A percentile compares a stretch with the other conserved stretches of the same genome.
Evolutionary conservation across 2,888 invertebrate genomes (phyloP).

Genomic region (Hypena proboscidalis): DNA sequence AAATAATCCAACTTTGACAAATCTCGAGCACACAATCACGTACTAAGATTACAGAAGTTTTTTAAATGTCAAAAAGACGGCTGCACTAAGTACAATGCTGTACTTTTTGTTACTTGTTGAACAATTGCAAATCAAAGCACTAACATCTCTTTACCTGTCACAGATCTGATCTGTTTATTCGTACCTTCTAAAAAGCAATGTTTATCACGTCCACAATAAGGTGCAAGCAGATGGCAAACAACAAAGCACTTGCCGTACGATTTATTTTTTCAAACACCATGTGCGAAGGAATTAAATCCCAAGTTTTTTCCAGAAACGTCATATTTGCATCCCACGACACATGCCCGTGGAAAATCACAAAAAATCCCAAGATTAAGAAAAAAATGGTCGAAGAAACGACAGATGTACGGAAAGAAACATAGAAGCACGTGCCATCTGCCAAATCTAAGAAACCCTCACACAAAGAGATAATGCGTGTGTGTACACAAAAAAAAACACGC

Average conservation of each 20-base stretch:
- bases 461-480: slow-evolving; percentile 55
- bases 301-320: slow-evolving; percentile 58
- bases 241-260: slow-evolving; percentile 77
- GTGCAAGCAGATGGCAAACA: slow-evolving; percentile 70
- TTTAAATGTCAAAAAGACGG: not conserved
- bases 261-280: slow-evolving; percentile 78
- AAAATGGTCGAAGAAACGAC: slow-evolving; percentile 75
- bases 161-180: slow-evolving; percentile 33
- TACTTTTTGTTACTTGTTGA: slow-evolving; percentile 27
- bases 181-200: slow-evolving; percentile 34
- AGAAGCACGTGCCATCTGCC: slow-evolving; percentile 84
- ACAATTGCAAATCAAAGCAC: slow-evolving; percentile 11
- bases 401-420: slow-evolving; percentile 79
- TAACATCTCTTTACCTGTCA: slow-evolving; percentile 34
- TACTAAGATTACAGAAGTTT: too few relatives aligned
- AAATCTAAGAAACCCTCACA: slow-evolving; percentile 79
- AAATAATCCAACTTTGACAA: too few relatives aligned
- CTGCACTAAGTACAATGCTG: not conserved
- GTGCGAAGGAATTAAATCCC: slow-evolving; percentile 70
- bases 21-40: too few relatives aligned
- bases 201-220: slow-evolving; percentile 57
- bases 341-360: slow-evolving; percentile 56
- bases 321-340: slow-evolving; percentile 82
- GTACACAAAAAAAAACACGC: slow-evolving; percentile 61
- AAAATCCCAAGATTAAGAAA: slow-evolving; percentile 56